phyloP scores from a whole-genome alignment of 2,797 vertebrate species.

The Loris lydekkerianus region DNA sequence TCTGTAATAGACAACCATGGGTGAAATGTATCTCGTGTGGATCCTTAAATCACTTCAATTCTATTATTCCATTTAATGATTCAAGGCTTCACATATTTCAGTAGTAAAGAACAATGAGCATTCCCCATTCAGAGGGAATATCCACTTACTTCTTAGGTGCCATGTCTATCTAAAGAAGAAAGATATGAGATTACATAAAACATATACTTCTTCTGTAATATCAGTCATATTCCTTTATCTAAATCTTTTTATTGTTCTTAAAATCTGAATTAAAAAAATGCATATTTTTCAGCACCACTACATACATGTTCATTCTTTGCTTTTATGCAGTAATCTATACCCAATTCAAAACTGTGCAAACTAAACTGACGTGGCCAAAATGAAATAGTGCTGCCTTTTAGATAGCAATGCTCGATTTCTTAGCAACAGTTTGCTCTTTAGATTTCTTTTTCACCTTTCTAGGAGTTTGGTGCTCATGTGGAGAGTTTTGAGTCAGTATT shows the following conservation, averaged over 20 bases:
- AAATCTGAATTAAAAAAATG: background rate
- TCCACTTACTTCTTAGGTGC: background rate
- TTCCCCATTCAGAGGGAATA: constrained; percentile 30
- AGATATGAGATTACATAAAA: background rate
- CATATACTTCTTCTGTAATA: background rate
- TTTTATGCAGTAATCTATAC: constrained; percentile 16
- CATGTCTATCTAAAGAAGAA: constrained; percentile 20
- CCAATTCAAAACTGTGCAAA: background rate
- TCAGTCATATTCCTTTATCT: background rate
- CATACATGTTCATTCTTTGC: background rate
- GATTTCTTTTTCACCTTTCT: background rate
- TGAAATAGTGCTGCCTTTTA: background rate
- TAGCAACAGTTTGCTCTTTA: background rate
- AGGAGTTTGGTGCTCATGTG: background rate
- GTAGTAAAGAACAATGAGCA: background rate
- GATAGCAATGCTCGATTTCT: background rate
- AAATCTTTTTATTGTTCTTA: constrained; percentile 35
- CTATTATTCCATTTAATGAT: background rate
- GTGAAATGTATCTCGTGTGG: background rate
- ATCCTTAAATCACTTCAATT: background rate
- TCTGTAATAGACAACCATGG: background rate
- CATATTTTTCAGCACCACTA: background rate
- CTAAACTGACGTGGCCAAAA: background rate
- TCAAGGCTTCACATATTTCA: constrained; percentile 18
- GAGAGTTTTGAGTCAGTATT: constrained; percentile 12